Percentiles rank a stretch among this genome's conserved stretches.
Evolutionary conservation across 2,113 vertebrate genomes (phyloP).

Genomic region (Ascaphus truei): DNA sequence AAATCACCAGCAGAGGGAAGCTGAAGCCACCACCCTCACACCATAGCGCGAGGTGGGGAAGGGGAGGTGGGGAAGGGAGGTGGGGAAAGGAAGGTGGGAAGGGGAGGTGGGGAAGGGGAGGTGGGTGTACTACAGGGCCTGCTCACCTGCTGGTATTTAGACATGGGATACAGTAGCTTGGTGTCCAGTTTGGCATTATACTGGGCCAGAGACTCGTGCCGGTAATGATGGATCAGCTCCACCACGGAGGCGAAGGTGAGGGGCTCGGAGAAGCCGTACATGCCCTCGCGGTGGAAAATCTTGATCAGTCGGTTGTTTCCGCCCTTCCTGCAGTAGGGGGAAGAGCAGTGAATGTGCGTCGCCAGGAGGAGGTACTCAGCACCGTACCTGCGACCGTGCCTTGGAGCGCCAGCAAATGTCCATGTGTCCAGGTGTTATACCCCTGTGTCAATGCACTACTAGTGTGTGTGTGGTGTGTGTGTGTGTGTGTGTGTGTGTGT

Average conservation of each 20-base stretch:
- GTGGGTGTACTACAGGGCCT: background rate
- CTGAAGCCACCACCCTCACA: constrained; percentile 48
- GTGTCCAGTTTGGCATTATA: constrained; percentile 77
- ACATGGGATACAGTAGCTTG: constrained; percentile 71
- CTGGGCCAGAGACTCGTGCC: constrained; percentile 71
- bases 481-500: too few relatives aligned
- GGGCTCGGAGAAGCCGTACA: constrained; percentile 73
- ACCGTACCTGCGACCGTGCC: too few relatives aligned
- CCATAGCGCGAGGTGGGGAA: background rate
- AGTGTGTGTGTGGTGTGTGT: too few relatives aligned
- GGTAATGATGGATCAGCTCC: constrained; percentile 75
- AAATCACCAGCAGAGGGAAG: background rate
- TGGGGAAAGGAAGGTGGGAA: too few relatives aligned
- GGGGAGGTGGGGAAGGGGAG: background rate
- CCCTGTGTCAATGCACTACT: too few relatives aligned
- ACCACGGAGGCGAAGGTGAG: constrained; percentile 70
- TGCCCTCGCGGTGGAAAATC: constrained; percentile 71
- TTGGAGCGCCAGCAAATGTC: too few relatives aligned
- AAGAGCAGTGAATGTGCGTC: rapidly evolving
- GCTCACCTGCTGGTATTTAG: constrained; percentile 74
- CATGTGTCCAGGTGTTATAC: too few relatives aligned
- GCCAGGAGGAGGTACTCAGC: rapidly evolving
- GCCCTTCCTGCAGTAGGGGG: constrained; percentile 55
- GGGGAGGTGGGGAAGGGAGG: too few relatives aligned
- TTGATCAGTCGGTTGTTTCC: constrained; percentile 80